Conservation (phyloP, 1,140 invertebrate genomes). For the Sesamia nonagrioides region DNA sequence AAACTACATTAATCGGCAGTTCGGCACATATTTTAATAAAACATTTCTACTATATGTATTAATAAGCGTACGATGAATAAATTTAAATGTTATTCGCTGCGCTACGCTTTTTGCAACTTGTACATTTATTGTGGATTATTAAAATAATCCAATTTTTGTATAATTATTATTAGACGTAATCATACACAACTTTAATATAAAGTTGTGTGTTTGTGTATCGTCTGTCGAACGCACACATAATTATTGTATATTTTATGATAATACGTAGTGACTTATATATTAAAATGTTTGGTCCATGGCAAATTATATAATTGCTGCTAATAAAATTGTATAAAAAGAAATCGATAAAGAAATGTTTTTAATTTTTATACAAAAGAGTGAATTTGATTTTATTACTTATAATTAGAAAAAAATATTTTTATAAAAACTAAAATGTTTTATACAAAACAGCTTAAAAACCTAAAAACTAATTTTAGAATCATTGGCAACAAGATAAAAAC, state of each 20-base stretch:
- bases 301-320: constrained; percentile 39
- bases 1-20: too few species aligned
- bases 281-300: constrained; percentile 45
- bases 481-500: neutral
- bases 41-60: constrained; percentile 19
- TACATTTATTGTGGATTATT: constrained; percentile 47
- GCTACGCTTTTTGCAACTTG: constrained; percentile 55
- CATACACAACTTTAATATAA: constrained; percentile 50
- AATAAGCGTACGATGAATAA: constrained; percentile 58
- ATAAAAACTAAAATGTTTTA: constrained; percentile 10
- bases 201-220: constrained; percentile 53
- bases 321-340: constrained; percentile 3
- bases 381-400: constrained; percentile 13
- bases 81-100: constrained; percentile 53
- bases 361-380: neutral
- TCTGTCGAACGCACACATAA: constrained; percentile 42
- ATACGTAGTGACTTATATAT: constrained; percentile 32
- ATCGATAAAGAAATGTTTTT: neutral
- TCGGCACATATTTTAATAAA: constrained; percentile 21
- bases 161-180: constrained; percentile 49
- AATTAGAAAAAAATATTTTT: constrained; percentile 45
- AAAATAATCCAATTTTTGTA: constrained; percentile 51
- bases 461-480: constrained; percentile 4
- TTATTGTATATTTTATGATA: constrained; percentile 46
- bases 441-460: neutral